Percentiles rank a stretch among this genome's conserved stretches.
Evolutionary conservation across 2,888 invertebrate genomes (phyloP).

Genomic region (Drosophila quinaria): DNA sequence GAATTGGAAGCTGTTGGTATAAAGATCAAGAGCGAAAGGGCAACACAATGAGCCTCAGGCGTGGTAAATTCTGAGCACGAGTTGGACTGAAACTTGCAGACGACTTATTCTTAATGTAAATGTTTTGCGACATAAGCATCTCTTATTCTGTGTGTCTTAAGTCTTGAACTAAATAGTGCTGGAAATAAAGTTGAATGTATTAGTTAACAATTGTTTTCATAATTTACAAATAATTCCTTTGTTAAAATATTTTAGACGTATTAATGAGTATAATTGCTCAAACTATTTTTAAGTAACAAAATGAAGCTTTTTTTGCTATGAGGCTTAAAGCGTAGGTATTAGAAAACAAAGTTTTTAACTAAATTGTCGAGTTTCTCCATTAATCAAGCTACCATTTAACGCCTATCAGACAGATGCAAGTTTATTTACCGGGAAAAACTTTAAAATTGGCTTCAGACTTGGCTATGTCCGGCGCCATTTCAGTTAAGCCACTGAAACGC

Average conservation of each 20-base stretch:
- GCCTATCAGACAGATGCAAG: conserved; percentile 22
- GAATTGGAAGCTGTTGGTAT: conserved; percentile 9
- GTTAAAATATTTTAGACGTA: no score
- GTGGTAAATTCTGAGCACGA: conserved; percentile 31
- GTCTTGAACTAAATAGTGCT: background rate
- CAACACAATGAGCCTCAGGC: conserved; percentile 12
- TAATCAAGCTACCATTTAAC: conserved; percentile 39
- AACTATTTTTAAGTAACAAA: no score
- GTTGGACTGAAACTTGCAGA: conserved; percentile 36
- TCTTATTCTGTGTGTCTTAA: background rate
- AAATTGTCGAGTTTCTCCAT: no score
- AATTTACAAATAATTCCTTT: no score
- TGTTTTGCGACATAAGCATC: conserved; percentile 50
- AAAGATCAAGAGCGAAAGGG: conserved; percentile 12
- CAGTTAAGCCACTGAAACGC: conserved; percentile 58
- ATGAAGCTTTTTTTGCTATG: no score
- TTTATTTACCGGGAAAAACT: conserved; percentile 52
- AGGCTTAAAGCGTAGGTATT: no score
- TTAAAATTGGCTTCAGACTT: conserved; percentile 60
- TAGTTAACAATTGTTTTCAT: background rate
- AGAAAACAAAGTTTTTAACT: no score
- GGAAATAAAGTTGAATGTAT: conserved; percentile 4
- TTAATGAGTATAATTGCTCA: no score
- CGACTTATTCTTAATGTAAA: conserved; percentile 50
- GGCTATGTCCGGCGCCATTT: conserved; percentile 34